These are phyloP conservation scores for Ferdinandea cuprea DNA, from an alignment of 2,888 invertebrate species.

Conservation along the genomic window DNA sequence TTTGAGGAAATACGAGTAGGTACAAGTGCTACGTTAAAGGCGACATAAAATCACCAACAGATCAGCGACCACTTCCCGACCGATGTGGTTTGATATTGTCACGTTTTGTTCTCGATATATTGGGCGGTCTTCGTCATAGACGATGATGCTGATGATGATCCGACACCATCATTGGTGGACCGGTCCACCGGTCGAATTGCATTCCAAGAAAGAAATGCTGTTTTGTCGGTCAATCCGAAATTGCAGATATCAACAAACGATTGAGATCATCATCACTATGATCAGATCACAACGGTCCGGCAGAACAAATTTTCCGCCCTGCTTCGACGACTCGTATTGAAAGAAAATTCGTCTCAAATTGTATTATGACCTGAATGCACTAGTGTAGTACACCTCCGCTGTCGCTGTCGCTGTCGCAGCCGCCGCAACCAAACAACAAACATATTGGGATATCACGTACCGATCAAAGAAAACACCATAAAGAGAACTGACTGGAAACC, in stretches of 20 bases:
- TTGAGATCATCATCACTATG: conserved; percentile 70
- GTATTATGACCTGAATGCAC: conserved; percentile 62
- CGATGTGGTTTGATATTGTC: conserved; percentile 42
- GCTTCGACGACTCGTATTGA: conserved; percentile 70
- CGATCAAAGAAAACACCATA: conserved; percentile 53
- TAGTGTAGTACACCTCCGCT: conserved; percentile 19
- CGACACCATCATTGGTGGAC: conserved; percentile 12
- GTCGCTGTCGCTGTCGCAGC: no score
- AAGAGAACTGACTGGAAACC: conserved; percentile 43
- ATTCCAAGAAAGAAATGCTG: conserved; percentile 52
- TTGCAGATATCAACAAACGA: conserved; percentile 70
- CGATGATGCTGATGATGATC: conserved; percentile 17
- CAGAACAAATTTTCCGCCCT: conserved; percentile 66
- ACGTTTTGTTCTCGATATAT: conserved; percentile 65
- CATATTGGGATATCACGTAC: conserved; percentile 59
- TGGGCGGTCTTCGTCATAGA: conserved; percentile 52
- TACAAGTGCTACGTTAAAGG: neutral
- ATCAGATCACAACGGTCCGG: conserved; percentile 59
- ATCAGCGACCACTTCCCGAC: conserved; percentile 1
- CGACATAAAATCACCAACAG: no score
- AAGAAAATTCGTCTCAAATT: conserved; percentile 71
- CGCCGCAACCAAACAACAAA: conserved; percentile 20
- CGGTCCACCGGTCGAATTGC: conserved; percentile 46
- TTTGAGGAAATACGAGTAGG: neutral
- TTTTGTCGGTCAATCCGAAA: conserved; percentile 53